Evolutionary conservation across 2,113 vertebrate species (phyloP), one percentile per base, ranked within the genome.

Genomic region (Rhea americana): DNA sequence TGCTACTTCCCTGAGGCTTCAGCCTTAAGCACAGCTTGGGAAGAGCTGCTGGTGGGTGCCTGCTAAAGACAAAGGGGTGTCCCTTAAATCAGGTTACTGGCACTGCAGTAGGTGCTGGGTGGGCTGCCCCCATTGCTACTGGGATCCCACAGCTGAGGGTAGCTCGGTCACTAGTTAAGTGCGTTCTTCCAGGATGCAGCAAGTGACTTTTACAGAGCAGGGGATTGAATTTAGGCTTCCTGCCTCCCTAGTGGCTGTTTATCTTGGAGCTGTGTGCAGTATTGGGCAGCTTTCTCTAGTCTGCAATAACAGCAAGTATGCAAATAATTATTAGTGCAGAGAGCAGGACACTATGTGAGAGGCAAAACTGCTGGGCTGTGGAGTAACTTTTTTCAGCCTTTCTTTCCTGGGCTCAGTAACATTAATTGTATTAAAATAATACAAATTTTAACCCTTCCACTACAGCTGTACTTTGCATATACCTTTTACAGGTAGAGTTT

Each of bases 131-230:
- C 1, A 25, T 5, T 15, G 21, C 62, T 55, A 43, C 43, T 37
- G 82, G n/a, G 28, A 10, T 74, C 3, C 3, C 39, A 22, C 30
- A 1, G 21, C 1, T 26, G 11, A 28, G 35, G 21, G 51, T 47
- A 62, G 28, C 68, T 7, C 28, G 3, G 5, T 19, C 1, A 1
- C 0, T 0, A 5, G 9, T 1, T 28, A 9, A 10, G 12, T 11
- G 67, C 2, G 1, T 5, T 70, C 20, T 55, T 30, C 39, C 0
- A 3, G 70, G 47, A 35, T 2, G 2, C 11, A 43, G 45, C 30
- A 72, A 82, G n/a, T 3, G 39, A 11, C 16, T 9, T 1, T 2
- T 22, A 30, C 26, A 48, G n/a, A 35, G 15, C 19, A 32, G 39
- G 50, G 65, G 11, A 41, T 35, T 26, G 58, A 63, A 45, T 45